Conservation (phyloP, 2,113 vertebrate species). For the Harpagus bidentatus region DNA sequence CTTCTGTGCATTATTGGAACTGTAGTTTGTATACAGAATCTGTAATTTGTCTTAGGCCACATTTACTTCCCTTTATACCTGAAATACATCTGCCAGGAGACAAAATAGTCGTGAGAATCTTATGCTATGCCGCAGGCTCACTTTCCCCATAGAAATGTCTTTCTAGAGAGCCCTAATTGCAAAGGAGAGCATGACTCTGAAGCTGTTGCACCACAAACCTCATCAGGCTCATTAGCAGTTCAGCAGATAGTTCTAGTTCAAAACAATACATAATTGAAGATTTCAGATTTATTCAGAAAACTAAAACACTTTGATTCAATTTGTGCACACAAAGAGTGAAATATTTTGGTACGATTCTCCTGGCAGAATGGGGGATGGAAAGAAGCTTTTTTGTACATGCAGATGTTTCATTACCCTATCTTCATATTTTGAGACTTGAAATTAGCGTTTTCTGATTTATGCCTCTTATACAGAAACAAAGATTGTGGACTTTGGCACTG, state of each 20-base stretch:
- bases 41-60: neutral
- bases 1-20: neutral
- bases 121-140: neutral
- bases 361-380: neutral
- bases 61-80: neutral
- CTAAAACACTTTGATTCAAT: neutral
- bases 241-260: neutral
- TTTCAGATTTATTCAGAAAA: neutral
- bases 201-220: neutral
- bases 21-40: neutral
- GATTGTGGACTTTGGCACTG: neutral
- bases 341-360: neutral
- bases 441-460: neutral
- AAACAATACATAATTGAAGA: neutral
- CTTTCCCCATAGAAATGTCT: neutral
- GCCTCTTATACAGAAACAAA: neutral
- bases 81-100: neutral
- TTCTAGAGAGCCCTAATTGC: neutral
- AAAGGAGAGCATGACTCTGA: neutral
- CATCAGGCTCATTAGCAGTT: neutral
- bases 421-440: neutral
- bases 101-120: neutral
- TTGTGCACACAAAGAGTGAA: neutral
- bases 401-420: rapidly evolving
- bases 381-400: rapidly evolving